phyloP scores from a whole-genome alignment of 2,888 invertebrate genomes.

The Oligia fasciuncula region DNA sequence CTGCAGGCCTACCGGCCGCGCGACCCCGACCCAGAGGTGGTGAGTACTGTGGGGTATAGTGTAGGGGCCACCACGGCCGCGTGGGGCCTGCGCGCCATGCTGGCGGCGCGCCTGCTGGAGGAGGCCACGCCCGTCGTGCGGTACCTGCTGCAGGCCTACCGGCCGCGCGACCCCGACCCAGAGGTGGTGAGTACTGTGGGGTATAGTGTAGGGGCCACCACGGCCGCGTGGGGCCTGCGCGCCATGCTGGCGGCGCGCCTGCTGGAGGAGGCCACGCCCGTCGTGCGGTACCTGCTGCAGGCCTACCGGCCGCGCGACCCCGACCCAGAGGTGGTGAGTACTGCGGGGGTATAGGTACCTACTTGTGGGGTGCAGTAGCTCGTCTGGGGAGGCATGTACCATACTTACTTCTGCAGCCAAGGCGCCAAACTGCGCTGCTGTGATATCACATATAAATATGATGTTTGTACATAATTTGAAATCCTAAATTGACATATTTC shows the following conservation, averaged over 20 bases:
- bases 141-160: constrained; percentile 79
- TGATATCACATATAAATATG: neutral
- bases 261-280: constrained; percentile 80
- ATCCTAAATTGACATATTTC: constrained; percentile 29
- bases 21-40: constrained; percentile 85
- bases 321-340: constrained; percentile 84
- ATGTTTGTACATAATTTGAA: neutral
- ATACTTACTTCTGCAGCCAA: neutral
- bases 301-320: constrained; percentile 77
- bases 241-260: constrained; percentile 89
- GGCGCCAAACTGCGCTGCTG: neutral
- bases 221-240: constrained; percentile 96
- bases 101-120: constrained; percentile 81
- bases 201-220: constrained; percentile 91
- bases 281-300: constrained; percentile 81
- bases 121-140: constrained; percentile 83
- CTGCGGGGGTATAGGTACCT: too few relatives aligned
- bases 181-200: constrained; percentile 78
- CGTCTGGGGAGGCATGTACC: neutral
- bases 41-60: constrained; percentile 57
- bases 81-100: constrained; percentile 94
- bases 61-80: constrained; percentile 94
- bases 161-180: constrained; percentile 80
- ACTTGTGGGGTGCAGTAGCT: neutral
- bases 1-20: constrained; percentile 76